Base-by-base conservation (phyloP, 2,888 invertebrate species). In the Morpho deidamia region DNA sequence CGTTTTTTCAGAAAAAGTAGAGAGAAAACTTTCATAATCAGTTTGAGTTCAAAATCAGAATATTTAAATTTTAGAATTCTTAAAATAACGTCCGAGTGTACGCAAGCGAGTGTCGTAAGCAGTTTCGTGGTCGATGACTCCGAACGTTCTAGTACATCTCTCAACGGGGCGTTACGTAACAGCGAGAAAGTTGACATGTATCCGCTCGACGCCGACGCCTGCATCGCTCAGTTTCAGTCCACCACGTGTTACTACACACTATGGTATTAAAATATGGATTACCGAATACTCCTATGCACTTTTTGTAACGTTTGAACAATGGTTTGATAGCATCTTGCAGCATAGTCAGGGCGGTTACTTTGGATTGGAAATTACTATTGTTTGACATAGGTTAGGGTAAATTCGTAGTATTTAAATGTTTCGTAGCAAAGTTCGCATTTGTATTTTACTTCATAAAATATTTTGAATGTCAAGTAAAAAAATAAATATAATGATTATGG, bases 111-210 rank as follows among this genome's bases (percentile, higher is more conserved):
- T 87, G 86, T 86, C 87, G 86, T 87, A 87, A 89, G 79, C 77
- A 68, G 59, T 73, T 69, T 77, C 77, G 83, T 88, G 88, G 89
- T 88, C 89, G 89, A 88, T 88, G 89, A 88, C 88, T 83, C 77
- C 83, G 85, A 88, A 88, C 80, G 82, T 87, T 87, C 86, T 81
- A 84, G 87, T 78, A 81, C 81, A 83, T 85, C 83, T 85, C 81
- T 75, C 78, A 71, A 70, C 61, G 74, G 23, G 58, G 63, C 56
- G 67, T 88, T 87, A 78, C 84, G 86, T 79, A 87, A 88, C 77
- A 61, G 74, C 84, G 86, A 83, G 88, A 89, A 89, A 89, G 88
- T 86, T 86, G 87, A 87, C 87, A 84, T 86, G 83, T 80, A 82
- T 76, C 69, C 62, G 60, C 47, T 42, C 44, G 38, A 44, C 53